phyloP scores from a whole-genome alignment of 2,888 invertebrate species.

The Sesamia inferens region DNA sequence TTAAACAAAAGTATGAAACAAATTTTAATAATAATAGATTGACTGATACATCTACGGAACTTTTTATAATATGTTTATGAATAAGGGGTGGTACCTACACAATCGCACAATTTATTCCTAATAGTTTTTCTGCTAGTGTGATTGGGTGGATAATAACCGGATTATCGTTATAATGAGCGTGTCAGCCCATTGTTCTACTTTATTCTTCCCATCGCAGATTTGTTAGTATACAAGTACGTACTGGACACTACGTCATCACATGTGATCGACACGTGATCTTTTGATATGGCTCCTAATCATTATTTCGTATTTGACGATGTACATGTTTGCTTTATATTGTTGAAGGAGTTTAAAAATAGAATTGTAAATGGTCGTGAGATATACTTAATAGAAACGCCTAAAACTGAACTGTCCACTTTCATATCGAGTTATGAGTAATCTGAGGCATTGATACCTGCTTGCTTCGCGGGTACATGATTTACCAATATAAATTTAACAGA shows the following conservation, averaged over 20 bases:
- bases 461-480: conserved; percentile 17
- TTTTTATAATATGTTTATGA: conserved; percentile 24
- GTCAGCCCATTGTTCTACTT: conserved; percentile 60
- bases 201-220: conserved; percentile 47
- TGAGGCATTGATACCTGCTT: conserved; percentile 20
- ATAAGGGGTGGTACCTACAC: conserved; percentile 34
- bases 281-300: conserved; percentile 22
- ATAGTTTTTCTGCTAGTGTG: conserved; percentile 36
- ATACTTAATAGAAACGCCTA: conserved; percentile 29
- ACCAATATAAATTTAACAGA: conserved; percentile 12
- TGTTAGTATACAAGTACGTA: conserved; percentile 29
- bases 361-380: conserved; percentile 1
- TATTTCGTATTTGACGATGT: conserved; percentile 16
- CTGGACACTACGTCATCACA: conserved; percentile 30
- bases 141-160: conserved; percentile 54
- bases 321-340: conserved; percentile 7
- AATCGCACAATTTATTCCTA: conserved; percentile 28
- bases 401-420: conserved; percentile 50
- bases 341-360: background rate
- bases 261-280: conserved; percentile 41
- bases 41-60: conserved; percentile 7
- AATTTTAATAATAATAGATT: conserved; percentile 9
- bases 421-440: conserved; percentile 45
- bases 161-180: conserved; percentile 54
- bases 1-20: conserved; percentile 17